Evolutionary conservation across 2,888 invertebrate species (phyloP).

Genomic region (Tryphoninae sp.): DNA sequence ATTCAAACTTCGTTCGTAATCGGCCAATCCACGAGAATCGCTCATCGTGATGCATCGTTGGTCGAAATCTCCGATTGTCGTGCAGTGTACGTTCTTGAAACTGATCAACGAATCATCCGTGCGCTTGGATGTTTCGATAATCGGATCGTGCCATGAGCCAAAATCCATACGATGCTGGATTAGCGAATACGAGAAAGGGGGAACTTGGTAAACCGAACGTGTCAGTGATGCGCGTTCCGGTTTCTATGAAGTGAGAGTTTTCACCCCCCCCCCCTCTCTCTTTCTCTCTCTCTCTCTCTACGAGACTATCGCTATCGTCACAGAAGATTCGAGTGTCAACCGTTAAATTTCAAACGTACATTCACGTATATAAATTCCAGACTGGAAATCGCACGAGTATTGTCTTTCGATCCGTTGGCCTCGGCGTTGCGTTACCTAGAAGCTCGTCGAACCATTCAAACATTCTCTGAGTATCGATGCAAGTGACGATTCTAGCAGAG

Average conservation of each 20-base stretch:
- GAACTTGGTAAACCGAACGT: too few relatives aligned
- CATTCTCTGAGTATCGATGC: not conserved
- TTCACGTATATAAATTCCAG: not conserved
- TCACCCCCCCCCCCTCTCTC: not conserved
- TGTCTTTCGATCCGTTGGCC: not conserved
- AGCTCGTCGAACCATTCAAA: not conserved
- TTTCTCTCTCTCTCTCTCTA: slow-evolving; percentile 19
- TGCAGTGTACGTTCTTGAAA: too few relatives aligned
- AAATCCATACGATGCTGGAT: too few relatives aligned
- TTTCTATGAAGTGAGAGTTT: not conserved
- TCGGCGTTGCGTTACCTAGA: not conserved
- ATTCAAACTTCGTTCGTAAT: too few relatives aligned
- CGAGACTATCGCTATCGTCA: not conserved
- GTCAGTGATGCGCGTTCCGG: too few relatives aligned
- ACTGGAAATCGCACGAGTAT: not conserved
- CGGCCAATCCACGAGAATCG: too few relatives aligned
- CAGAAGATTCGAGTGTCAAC: not conserved
- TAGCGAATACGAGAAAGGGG: too few relatives aligned
- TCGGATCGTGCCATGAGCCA: too few relatives aligned
- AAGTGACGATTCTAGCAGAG: not conserved
- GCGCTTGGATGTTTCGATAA: too few relatives aligned
- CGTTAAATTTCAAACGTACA: not conserved
- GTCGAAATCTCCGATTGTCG: too few relatives aligned
- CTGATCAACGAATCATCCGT: too few relatives aligned
- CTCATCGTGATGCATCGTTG: too few relatives aligned